Conservation (phyloP, 2,113 vertebrate genomes). For the Copsychus sechellarum region DNA sequence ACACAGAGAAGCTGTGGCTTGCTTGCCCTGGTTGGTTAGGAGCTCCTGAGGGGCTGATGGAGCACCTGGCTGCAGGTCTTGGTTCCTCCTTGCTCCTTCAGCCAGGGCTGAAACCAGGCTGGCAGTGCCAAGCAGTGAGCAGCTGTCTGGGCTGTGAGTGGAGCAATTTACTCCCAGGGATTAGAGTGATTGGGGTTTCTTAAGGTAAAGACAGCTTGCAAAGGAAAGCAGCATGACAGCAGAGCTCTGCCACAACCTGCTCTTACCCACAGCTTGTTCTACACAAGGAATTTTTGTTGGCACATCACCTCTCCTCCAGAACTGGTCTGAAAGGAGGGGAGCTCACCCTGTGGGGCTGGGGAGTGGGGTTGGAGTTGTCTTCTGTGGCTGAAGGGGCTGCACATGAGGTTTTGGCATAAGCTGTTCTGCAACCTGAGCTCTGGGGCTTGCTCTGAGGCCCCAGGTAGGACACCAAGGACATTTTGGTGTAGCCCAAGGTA, state of each 20-base stretch:
- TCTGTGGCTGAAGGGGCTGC: background rate
- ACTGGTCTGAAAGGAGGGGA: no score
- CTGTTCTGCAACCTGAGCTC: background rate
- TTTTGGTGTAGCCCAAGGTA: background rate
- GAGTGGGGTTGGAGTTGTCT: background rate
- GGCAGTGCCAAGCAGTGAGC: background rate
- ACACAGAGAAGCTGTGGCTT: background rate
- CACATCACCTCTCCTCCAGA: background rate
- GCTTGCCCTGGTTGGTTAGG: background rate
- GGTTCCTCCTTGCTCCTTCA: background rate
- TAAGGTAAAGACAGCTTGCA: slow-evolving; percentile 12
- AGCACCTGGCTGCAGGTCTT: background rate
- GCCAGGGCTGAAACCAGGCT: background rate
- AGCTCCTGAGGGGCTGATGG: background rate
- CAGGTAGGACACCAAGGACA: background rate
- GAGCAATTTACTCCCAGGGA: background rate
- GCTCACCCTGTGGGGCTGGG: no score
- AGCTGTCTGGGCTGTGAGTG: slow-evolving; percentile 11
- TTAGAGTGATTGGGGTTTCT: slow-evolving; percentile 8
- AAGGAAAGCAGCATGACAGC: background rate
- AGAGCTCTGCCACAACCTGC: background rate
- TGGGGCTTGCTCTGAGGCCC: background rate
- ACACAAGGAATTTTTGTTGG: background rate
- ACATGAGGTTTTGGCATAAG: background rate
- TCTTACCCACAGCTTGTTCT: background rate